A percentile compares a stretch with the other conserved stretches of the same genome.
phyloP scores from a whole-genome alignment of 2,888 invertebrate species.

The Miltochrista miniata region DNA sequence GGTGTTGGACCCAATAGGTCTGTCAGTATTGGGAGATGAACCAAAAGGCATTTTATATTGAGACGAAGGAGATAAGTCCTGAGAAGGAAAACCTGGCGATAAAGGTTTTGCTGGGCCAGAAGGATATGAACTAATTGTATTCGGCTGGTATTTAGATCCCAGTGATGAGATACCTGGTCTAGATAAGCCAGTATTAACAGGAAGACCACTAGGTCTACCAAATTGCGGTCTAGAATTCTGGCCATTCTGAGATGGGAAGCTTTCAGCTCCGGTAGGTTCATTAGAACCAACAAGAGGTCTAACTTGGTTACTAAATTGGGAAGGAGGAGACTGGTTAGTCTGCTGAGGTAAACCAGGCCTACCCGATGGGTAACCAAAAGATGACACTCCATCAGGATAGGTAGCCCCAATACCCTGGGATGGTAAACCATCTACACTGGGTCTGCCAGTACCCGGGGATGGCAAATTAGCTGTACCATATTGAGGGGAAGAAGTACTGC shows the following conservation, averaged over 20 bases:
- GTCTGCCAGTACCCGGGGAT: slow-evolving; percentile 8
- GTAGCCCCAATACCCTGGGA: slow-evolving; percentile 12
- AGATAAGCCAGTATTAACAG: background rate
- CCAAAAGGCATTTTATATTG: slow-evolving; percentile 19
- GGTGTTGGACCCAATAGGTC: background rate
- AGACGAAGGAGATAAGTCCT: slow-evolving; percentile 18
- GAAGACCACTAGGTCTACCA: background rate
- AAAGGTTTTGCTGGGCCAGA: background rate
- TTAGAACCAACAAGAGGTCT: slow-evolving; percentile 3
- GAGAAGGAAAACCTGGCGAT: background rate
- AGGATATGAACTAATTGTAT: background rate
- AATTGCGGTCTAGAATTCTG: background rate
- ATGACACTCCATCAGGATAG: background rate
- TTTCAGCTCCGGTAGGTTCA: slow-evolving; percentile 9
- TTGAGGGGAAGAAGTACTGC: slow-evolving; percentile 13
- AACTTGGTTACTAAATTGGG: slow-evolving; percentile 16
- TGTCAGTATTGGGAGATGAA: background rate
- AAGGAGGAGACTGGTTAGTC: slow-evolving; percentile 5
- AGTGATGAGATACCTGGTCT: background rate
- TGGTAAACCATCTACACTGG: background rate
- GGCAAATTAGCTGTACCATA: slow-evolving; percentile 1
- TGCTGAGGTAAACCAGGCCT: background rate
- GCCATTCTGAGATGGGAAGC: slow-evolving; percentile 32
- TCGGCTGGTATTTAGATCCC: background rate
- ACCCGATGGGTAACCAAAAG: background rate